phyloP scores from a whole-genome alignment of 2,888 invertebrate genomes.

The Philonicus albiceps region DNA sequence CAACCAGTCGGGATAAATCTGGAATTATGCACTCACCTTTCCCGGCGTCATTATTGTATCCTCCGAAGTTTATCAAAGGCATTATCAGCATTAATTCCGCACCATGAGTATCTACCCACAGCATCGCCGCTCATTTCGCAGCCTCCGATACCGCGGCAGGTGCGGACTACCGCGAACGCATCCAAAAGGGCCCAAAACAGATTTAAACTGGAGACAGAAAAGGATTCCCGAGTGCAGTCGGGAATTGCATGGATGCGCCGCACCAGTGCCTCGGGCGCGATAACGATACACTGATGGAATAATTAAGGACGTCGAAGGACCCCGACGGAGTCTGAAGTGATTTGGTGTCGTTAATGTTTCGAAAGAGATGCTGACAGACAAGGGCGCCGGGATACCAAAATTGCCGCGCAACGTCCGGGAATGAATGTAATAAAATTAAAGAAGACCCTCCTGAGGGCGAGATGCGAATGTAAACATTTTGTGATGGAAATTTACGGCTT shows the following conservation, averaged over 20 bases:
- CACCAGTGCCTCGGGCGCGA: background rate
- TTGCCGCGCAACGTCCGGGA: background rate
- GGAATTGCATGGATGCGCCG: background rate
- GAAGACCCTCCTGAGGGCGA: background rate
- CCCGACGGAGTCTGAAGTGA: background rate
- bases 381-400: background rate
- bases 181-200: background rate
- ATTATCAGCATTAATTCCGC: background rate
- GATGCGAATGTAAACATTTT: constrained; percentile 26
- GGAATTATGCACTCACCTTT: background rate
- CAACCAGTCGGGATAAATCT: background rate
- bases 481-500: constrained; percentile 7
- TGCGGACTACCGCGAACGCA: background rate
- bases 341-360: background rate
- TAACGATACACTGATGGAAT: background rate
- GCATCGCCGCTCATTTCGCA: background rate
- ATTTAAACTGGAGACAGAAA: background rate
- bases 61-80: background rate
- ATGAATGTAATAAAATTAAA: background rate
- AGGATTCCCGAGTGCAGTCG: background rate
- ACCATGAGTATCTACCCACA: background rate
- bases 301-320: background rate
- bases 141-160: background rate
- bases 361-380: background rate
- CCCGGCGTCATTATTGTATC: background rate